These are phyloP conservation scores for Drosophila mulleri DNA, from an alignment of 2,888 invertebrate species.

Conservation along the genomic window DNA sequence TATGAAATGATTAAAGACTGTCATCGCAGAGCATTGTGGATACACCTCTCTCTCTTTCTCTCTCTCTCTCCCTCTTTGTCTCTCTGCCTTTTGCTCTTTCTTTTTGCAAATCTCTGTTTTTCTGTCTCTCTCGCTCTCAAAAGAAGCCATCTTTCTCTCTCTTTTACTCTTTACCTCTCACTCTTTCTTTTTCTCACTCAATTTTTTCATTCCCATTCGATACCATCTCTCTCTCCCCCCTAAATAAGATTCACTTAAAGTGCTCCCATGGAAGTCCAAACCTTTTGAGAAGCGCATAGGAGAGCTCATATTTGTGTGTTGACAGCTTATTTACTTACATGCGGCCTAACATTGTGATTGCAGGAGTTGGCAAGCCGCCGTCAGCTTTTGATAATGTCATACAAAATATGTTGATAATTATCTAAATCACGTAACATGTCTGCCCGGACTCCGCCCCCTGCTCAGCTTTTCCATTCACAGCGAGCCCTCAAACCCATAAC, in stretches of 20 bases:
- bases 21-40: no score
- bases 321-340: constrained; percentile 31
- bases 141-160: no score
- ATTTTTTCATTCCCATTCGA: no score
- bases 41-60: no score
- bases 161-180: background rate
- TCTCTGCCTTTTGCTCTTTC: background rate
- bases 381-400: constrained; percentile 46
- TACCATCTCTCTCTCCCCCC: background rate
- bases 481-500: constrained; percentile 11
- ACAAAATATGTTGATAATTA: constrained; percentile 62
- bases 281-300: constrained; percentile 4
- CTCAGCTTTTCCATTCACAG: background rate
- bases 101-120: no score
- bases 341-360: constrained; percentile 16
- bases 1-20: background rate
- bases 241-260: background rate
- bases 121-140: no score
- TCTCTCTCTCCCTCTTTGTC: background rate
- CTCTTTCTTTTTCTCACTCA: background rate
- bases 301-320: constrained; percentile 14
- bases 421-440: constrained; percentile 61
- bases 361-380: background rate
- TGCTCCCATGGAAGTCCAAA: background rate
- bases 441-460: background rate